Conservation (phyloP, 2,113 vertebrate genomes). For the Argyrosomus japonicus region DNA sequence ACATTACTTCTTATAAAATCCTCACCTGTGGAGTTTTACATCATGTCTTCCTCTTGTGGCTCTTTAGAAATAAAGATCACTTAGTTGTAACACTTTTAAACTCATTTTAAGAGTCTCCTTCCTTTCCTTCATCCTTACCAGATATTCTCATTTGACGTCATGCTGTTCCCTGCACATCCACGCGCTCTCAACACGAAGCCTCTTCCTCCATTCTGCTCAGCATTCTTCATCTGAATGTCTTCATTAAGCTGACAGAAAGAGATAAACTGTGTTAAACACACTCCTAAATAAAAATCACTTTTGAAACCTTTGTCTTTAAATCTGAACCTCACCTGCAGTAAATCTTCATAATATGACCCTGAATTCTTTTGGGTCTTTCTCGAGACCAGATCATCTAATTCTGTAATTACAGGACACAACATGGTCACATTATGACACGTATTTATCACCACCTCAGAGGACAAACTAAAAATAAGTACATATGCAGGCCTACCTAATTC, state of each 20-base stretch:
- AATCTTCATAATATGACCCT: slow-evolving; percentile 68
- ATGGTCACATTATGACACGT: not conserved
- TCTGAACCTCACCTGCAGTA: slow-evolving; percentile 69
- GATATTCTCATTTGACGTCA: slow-evolving; percentile 35
- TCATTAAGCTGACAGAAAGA: slow-evolving; percentile 60
- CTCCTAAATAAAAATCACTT: not conserved
- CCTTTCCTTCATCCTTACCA: slow-evolving; percentile 48
- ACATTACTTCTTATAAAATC: not conserved
- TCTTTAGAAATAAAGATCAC: not conserved
- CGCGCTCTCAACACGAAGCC: slow-evolving; percentile 50
- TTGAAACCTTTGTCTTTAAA: not conserved
- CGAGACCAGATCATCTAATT: slow-evolving; percentile 30
- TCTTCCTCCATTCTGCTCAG: slow-evolving; percentile 42
- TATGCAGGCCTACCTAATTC: slow-evolving; percentile 75
- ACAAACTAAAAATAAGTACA: not conserved
- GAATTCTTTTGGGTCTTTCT: slow-evolving; percentile 21
- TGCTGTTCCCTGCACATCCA: slow-evolving; percentile 50
- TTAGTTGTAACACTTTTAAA: no score
- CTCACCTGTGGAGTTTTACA: not conserved
- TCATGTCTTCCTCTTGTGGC: not conserved
- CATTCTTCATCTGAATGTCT: slow-evolving; percentile 6
- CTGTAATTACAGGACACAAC: slow-evolving; percentile 49
- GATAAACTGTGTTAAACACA: not conserved
- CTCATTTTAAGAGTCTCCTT: no score
- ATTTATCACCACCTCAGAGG: not conserved